A percentile compares a stretch with the other conserved stretches of the same genome.
Evolutionary conservation across 2,888 invertebrate species (phyloP).

Genomic region (Craniophora ligustri): DNA sequence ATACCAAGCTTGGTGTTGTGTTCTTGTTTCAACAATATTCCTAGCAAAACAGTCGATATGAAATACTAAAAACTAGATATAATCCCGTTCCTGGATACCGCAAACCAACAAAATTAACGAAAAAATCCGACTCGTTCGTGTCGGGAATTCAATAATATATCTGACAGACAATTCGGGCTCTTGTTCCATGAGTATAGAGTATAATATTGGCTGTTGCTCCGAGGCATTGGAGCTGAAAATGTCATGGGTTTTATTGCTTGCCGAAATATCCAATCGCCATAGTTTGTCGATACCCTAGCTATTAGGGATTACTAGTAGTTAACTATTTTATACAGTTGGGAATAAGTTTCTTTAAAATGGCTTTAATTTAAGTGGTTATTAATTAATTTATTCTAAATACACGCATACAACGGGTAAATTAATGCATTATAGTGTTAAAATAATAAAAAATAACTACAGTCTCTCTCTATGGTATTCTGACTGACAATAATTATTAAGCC

Average conservation of each 20-base stretch:
- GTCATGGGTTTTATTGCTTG: slow-evolving; percentile 44
- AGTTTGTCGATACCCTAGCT: slow-evolving; percentile 16
- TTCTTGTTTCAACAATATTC: slow-evolving; percentile 17
- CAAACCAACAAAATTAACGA: slow-evolving; percentile 43
- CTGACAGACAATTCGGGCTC: slow-evolving; percentile 6
- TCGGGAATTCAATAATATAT: slow-evolving; percentile 31
- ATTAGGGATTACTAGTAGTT: slow-evolving; percentile 13
- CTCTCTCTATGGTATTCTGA: too few species aligned
- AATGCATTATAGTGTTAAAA: too few species aligned
- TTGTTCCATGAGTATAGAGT: slow-evolving; percentile 1
- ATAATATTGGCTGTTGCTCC: background rate
- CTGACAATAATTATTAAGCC: too few species aligned
- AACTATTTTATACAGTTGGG: background rate
- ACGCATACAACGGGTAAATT: too few species aligned
- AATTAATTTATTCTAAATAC: too few species aligned
- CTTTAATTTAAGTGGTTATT: too few species aligned
- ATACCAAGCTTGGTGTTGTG: slow-evolving; percentile 2
- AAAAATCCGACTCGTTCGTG: slow-evolving; percentile 33
- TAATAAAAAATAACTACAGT: too few species aligned
- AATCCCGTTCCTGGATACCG: slow-evolving; percentile 34
- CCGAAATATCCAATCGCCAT: slow-evolving; percentile 35
- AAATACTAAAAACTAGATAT: slow-evolving; percentile 33
- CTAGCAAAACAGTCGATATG: slow-evolving; percentile 14
- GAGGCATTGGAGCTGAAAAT: slow-evolving; percentile 20
- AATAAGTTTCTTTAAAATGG: too few species aligned